Evolutionary conservation across 2,888 invertebrate species (phyloP), one percentile per base, ranked within the genome.

Genomic region (Spialia ferax): DNA sequence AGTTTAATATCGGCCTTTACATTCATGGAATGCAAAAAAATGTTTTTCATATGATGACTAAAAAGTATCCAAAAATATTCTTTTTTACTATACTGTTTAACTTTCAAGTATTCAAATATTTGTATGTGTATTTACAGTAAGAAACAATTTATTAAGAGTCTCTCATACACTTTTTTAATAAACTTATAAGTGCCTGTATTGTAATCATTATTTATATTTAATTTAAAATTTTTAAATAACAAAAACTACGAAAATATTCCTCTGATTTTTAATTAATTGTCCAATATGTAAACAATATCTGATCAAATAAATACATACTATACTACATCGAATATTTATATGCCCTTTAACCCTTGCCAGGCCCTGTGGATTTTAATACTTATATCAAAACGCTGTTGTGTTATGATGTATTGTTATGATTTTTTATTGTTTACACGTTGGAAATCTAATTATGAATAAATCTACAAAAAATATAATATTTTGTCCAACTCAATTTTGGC

Each of bases 21-120:
- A n/a, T n/a, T n/a, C n/a, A n/a, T n/a, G 79, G 79, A 80, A 79
- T 79, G 79, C 73, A 73, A 74, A 71, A 65, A 69, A 71, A 66
- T 67, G 57, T 48, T 59, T 26, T 18, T 57, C 65, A 55, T 42
- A 69, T 72, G 73, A 74, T 70, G 70, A 70, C 71, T 70, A 60
- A 75, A 77, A 74, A 72, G 68, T 75, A 68, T 78, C 75, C 72
- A 76, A 77, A 78, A 79, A 79, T 77, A 77, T 74, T 55, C 1
- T 73, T 75, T 69, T 64, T 60, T 57, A 61, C 22, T 50, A 52
- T 55, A 20, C 55, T 32, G 42, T 54, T 13, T 2, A 45, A 42
- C 35, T 26, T 60, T 59, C 29, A 35, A 38, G 1, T 42, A 62
- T 61, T 38, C 62, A n/a, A 38, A 54, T 55, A 57, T 42, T 63